phyloP scores from a whole-genome alignment of 2,888 invertebrate species.

The Blera fallax region DNA sequence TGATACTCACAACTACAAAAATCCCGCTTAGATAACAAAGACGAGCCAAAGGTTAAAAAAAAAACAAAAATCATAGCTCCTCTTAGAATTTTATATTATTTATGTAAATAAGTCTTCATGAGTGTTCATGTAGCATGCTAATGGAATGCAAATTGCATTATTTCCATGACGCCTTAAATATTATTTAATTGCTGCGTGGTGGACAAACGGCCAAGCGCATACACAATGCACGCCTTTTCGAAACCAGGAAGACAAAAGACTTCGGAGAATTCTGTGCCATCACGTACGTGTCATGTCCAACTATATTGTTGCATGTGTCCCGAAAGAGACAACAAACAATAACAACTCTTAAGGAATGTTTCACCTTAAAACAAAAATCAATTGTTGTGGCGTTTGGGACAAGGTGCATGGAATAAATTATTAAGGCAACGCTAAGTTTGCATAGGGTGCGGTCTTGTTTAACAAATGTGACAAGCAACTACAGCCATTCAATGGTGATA shows the following conservation, averaged over 20 bases:
- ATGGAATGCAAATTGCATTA: conserved; percentile 27
- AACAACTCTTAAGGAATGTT: conserved; percentile 22
- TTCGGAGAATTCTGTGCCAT: conserved; percentile 62
- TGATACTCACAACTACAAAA: too few relatives aligned
- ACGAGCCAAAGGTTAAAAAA: neutral
- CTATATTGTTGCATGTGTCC: conserved; percentile 11
- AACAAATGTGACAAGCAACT: conserved; percentile 3
- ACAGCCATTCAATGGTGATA: neutral
- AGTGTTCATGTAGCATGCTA: conserved; percentile 2
- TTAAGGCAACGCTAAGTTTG: neutral
- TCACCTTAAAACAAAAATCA: conserved; percentile 51
- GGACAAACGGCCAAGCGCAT: neutral
- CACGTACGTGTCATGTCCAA: conserved; percentile 55
- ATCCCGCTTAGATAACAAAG: too few relatives aligned
- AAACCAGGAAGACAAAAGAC: conserved; percentile 58
- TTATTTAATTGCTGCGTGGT: conserved; percentile 33
- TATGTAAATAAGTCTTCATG: neutral
- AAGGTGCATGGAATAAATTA: conserved; percentile 46
- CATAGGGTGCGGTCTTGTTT: neutral
- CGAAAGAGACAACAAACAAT: neutral
- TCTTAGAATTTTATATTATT: neutral
- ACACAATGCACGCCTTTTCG: conserved; percentile 18
- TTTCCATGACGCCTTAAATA: conserved; percentile 3
- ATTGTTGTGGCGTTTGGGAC: conserved; percentile 60
- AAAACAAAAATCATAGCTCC: neutral